Conservation (phyloP, 2,888 invertebrate genomes). For the Podotricha telesiphe region DNA sequence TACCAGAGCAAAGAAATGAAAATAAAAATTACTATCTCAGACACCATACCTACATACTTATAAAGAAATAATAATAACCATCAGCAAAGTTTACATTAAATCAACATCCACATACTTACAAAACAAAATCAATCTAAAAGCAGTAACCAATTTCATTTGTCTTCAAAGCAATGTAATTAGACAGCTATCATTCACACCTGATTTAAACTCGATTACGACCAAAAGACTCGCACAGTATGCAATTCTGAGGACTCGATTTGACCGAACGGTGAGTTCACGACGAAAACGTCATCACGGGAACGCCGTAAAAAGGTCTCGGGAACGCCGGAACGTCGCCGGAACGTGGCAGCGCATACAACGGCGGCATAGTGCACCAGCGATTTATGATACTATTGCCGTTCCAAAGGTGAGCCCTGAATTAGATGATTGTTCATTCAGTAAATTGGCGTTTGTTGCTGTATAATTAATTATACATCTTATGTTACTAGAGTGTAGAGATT, state of each 20-base stretch:
- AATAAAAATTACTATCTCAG: no score
- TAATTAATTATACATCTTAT: neutral
- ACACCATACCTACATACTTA: no score
- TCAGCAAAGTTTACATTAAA: no score
- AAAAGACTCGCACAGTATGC: constrained; percentile 36
- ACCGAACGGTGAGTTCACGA: constrained; percentile 21
- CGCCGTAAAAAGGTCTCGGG: constrained; percentile 46
- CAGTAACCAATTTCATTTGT: constrained; percentile 40
- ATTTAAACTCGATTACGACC: constrained; percentile 45
- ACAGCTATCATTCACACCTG: constrained; percentile 69
- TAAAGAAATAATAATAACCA: neutral
- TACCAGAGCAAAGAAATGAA: no score
- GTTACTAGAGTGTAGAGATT: no score
- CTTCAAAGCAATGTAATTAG: constrained; percentile 54
- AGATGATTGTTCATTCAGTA: constrained; percentile 42
- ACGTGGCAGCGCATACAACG: constrained; percentile 38
- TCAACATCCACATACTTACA: neutral
- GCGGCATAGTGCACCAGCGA: constrained; percentile 45
- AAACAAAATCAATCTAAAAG: constrained; percentile 26
- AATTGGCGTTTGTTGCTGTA: constrained; percentile 20
- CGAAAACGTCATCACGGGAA: constrained; percentile 44
- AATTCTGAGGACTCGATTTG: constrained; percentile 39
- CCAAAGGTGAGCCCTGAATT: constrained; percentile 67
- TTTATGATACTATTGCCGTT: constrained; percentile 69
- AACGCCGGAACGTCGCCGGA: constrained; percentile 45